A percentile compares a stretch with the other conserved stretches of the same genome.
These are phyloP conservation scores for Drosophila arawakana DNA, from an alignment of 1,140 invertebrate genomes.

Conservation along the genomic window DNA sequence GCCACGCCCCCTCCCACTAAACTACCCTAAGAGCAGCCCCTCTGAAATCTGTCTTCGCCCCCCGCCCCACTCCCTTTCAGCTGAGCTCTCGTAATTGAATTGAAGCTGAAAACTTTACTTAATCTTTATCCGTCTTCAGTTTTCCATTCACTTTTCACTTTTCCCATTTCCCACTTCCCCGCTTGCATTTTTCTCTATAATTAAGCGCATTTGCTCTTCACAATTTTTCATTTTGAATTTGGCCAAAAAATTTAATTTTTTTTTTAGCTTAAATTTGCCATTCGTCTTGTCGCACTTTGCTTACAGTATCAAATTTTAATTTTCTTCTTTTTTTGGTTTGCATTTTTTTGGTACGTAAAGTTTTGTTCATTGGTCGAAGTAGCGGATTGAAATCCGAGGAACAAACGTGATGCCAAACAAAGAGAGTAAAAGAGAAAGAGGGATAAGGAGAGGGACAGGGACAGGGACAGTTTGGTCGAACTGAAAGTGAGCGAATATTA, in stretches of 20 bases:
- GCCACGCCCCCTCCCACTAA: background rate
- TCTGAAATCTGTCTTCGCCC: background rate
- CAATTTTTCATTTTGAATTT: background rate
- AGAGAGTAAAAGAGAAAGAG: too few relatives aligned
- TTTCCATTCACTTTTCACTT: slow-evolving; percentile 2
- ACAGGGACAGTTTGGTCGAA: too few relatives aligned
- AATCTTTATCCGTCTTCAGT: slow-evolving; percentile 10
- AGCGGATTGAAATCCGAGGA: slow-evolving; percentile 7
- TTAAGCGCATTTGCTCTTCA: background rate
- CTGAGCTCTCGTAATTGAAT: slow-evolving; percentile 38
- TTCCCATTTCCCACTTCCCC: background rate
- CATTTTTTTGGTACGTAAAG: slow-evolving; percentile 1
- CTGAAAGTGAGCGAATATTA: background rate
- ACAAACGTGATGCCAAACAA: slow-evolving; percentile 14
- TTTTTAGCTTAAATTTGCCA: background rate
- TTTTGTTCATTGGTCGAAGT: slow-evolving; percentile 2
- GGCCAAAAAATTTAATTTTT: background rate
- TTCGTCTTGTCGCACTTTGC: background rate
- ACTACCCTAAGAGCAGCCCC: background rate
- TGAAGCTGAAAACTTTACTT: slow-evolving; percentile 19
- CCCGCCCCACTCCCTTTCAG: slow-evolving; percentile 1
- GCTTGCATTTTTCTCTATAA: background rate
- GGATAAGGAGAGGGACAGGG: too few relatives aligned
- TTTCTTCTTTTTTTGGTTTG: background rate
- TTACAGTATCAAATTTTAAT: slow-evolving; percentile 8